phyloP scores from a whole-genome alignment of 1,140 invertebrate genomes.

The Diorhabda carinulata region DNA sequence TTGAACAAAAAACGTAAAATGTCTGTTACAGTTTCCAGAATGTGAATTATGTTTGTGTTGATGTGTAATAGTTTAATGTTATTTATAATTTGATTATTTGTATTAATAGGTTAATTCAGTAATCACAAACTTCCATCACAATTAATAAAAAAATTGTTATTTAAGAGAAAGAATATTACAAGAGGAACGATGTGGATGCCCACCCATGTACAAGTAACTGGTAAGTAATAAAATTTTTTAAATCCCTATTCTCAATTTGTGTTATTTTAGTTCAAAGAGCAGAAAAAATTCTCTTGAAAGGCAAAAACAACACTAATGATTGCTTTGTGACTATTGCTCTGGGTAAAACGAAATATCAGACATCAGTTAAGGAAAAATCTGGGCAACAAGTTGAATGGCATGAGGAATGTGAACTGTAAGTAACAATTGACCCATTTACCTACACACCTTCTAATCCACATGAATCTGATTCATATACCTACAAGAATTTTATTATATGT shows the following conservation, averaged over 20 bases:
- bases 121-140: too few species aligned
- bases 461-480: too few species aligned
- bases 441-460: slow-evolving; percentile 11
- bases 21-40: too few species aligned
- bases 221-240: slow-evolving; percentile 45
- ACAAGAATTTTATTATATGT: too few species aligned
- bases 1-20: too few species aligned
- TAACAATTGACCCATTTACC: slow-evolving; percentile 31
- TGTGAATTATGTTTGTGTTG: too few species aligned
- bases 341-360: slow-evolving; percentile 94
- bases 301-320: slow-evolving; percentile 90
- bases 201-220: slow-evolving; percentile 79
- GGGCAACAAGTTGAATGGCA: slow-evolving; percentile 82
- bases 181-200: slow-evolving; percentile 69
- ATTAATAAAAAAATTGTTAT: too few species aligned
- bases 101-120: too few species aligned
- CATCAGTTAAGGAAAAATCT: slow-evolving; percentile 88
- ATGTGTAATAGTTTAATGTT: too few species aligned
- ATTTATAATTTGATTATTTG: too few species aligned
- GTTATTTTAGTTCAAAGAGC: slow-evolving; percentile 63
- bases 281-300: slow-evolving; percentile 70
- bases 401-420: slow-evolving; percentile 92
- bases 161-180: too few species aligned
- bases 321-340: slow-evolving; percentile 91
- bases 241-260: slow-evolving; percentile 24